A percentile compares a stretch with the other conserved stretches of the same genome.
Conservation (phyloP, 2,888 invertebrate genomes). For the Nymphalis polychloros region DNA sequence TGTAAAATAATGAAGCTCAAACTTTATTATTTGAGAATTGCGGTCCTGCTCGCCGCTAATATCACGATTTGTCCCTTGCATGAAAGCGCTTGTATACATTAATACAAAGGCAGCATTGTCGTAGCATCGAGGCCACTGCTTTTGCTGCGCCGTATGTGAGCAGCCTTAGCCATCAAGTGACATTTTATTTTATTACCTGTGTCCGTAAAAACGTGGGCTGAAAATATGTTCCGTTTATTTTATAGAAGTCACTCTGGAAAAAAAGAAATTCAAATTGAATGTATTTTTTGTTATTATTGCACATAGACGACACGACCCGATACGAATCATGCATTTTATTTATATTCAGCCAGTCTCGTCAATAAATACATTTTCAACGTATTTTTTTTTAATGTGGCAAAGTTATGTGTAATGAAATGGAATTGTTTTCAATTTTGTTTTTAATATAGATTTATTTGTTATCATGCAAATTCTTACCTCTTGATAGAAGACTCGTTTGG, state of each 20-base stretch:
- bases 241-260: conserved; percentile 81
- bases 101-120: no score
- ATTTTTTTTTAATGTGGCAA: background rate
- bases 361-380: background rate
- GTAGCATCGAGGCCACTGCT: no score
- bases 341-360: background rate
- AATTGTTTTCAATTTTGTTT: background rate
- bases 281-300: conserved; percentile 17
- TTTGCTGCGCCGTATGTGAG: no score
- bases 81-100: no score
- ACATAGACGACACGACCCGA: conserved; percentile 34
- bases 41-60: no score
- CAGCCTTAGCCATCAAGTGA: conserved; percentile 15
- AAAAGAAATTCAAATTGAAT: conserved; percentile 55
- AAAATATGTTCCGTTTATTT: conserved; percentile 76
- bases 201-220: conserved; percentile 66
- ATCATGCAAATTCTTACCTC: conserved; percentile 65
- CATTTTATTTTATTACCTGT: conserved; percentile 58
- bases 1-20: background rate
- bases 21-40: no score
- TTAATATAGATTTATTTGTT: background rate
- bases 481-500: conserved; percentile 75
- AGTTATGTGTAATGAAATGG: background rate
- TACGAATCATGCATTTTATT: conserved; percentile 13
- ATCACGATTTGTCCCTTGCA: no score